These are phyloP conservation scores for Masticophis lateralis DNA, from an alignment of 2,797 vertebrate genomes.

Conservation along the genomic window DNA sequence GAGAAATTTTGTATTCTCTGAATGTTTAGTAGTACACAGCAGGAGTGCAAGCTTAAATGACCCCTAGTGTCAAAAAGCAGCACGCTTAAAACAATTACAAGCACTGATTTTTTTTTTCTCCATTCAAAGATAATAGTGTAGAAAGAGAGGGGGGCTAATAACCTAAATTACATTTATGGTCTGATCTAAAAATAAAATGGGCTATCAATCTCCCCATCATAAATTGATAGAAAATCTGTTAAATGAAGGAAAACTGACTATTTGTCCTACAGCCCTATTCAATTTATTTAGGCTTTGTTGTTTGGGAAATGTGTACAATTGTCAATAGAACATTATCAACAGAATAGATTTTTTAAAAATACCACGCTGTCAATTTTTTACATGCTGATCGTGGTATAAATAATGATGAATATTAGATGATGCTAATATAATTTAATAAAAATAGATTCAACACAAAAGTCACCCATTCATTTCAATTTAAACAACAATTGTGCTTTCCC, in stretches of 20 bases:
- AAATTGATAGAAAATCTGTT: background rate
- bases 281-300: background rate
- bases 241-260: background rate
- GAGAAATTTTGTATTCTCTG: slow-evolving; percentile 42
- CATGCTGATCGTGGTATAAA: background rate
- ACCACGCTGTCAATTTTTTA: slow-evolving; percentile 23
- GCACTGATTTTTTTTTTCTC: background rate
- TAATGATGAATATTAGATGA: slow-evolving; percentile 2
- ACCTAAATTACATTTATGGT: slow-evolving; percentile 16
- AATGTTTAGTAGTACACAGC: slow-evolving; percentile 13
- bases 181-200: slow-evolving; percentile 4
- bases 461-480: background rate
- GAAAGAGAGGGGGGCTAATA: background rate
- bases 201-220: background rate
- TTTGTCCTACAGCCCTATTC: slow-evolving; percentile 2
- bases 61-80: slow-evolving; percentile 29
- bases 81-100: background rate
- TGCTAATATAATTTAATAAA: slow-evolving; percentile 19
- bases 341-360: background rate
- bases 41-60: slow-evolving; percentile 34
- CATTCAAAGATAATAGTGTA: background rate
- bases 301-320: background rate
- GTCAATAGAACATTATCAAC: background rate
- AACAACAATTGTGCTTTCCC: background rate
- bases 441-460: slow-evolving; percentile 34